Conservation (phyloP, 2,888 invertebrate genomes). For the Perithous albicinctus region DNA sequence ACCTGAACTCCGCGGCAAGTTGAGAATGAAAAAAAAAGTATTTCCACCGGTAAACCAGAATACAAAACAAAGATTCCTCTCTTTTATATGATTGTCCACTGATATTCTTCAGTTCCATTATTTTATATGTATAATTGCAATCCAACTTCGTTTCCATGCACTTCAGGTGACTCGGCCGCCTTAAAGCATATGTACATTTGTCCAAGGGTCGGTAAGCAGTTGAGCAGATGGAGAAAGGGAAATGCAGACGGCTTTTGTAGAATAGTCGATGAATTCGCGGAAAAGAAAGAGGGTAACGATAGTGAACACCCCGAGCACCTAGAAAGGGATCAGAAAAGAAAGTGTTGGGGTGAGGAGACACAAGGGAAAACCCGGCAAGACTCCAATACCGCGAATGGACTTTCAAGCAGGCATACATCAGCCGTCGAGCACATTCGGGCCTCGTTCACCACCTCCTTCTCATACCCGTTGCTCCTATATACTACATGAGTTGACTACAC, state of each 20-base stretch:
- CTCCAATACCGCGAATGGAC: constrained; percentile 84
- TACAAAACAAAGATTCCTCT: no score
- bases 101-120: no score
- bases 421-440: constrained; percentile 65
- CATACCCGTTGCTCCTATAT: constrained; percentile 44
- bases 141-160: no score
- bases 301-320: not conserved
- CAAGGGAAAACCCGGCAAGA: constrained; percentile 72
- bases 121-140: no score
- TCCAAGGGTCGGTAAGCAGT: constrained; percentile 8
- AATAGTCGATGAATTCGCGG: constrained; percentile 52
- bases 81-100: no score
- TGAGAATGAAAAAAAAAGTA: no score
- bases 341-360: constrained; percentile 35
- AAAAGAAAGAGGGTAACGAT: constrained; percentile 31
- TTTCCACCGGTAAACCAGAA: no score
- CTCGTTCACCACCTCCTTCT: constrained; percentile 56
- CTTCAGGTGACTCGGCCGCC: not conserved
- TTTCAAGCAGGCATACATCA: constrained; percentile 84
- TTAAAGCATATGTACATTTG: not conserved
- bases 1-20: no score
- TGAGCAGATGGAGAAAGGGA: not conserved
- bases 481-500: constrained; percentile 14
- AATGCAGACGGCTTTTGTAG: not conserved
- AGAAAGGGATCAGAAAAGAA: constrained; percentile 6